Percentiles rank a stretch among this genome's conserved stretches.
These are phyloP conservation scores for Lasaia peninsularis DNA, from an alignment of 1,140 invertebrate species.

Conservation along the genomic window DNA sequence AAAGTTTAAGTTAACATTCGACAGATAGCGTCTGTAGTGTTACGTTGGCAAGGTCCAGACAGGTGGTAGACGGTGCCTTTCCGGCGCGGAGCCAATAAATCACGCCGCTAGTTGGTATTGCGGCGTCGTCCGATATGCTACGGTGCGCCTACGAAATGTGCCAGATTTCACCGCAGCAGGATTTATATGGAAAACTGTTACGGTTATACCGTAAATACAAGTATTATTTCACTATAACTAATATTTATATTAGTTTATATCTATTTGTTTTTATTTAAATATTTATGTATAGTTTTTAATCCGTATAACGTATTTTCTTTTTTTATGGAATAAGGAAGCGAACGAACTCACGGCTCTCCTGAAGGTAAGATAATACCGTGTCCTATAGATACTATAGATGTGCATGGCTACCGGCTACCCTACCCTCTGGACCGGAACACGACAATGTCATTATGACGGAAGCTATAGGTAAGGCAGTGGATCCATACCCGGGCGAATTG, in stretches of 20 bases:
- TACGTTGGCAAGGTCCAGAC: slow-evolving; percentile 24
- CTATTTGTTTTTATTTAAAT: too few species aligned
- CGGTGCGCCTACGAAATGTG: slow-evolving; percentile 36
- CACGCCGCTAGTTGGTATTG: slow-evolving; percentile 35
- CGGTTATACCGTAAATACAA: background rate
- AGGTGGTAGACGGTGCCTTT: slow-evolving; percentile 35
- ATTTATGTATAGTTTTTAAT: too few species aligned
- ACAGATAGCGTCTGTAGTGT: slow-evolving; percentile 8
- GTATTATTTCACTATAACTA: background rate
- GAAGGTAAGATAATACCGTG: too few species aligned
- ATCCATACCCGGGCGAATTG: too few species aligned
- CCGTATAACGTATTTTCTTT: too few species aligned
- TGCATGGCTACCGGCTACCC: too few species aligned
- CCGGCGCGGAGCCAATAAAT: slow-evolving; percentile 39
- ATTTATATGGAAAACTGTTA: slow-evolving; percentile 27
- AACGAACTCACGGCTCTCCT: too few species aligned
- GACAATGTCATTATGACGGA: too few species aligned
- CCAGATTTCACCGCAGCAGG: slow-evolving; percentile 34
- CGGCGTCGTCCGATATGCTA: slow-evolving; percentile 33
- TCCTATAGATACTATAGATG: too few species aligned
- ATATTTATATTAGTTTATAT: background rate
- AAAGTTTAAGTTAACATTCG: slow-evolving; percentile 13
- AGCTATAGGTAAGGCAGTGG: too few species aligned
- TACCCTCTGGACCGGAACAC: too few species aligned
- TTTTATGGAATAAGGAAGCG: too few species aligned